These are phyloP conservation scores for Volucella inflata DNA, from an alignment of 2,888 invertebrate genomes.

Conservation along the genomic window DNA sequence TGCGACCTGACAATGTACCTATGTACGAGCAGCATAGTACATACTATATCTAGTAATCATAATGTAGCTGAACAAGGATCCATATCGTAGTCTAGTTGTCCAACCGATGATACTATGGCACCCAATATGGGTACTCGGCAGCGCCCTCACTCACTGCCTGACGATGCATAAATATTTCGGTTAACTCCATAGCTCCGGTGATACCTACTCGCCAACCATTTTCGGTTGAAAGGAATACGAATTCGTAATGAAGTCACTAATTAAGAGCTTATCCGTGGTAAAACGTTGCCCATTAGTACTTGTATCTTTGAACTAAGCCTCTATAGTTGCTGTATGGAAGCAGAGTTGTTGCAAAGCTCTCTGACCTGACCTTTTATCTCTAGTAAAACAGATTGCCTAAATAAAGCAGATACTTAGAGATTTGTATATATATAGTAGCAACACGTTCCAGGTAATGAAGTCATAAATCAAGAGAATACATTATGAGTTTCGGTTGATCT, in stretches of 20 bases:
- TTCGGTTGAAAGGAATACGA: slow-evolving; percentile 20
- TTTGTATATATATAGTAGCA: slow-evolving; percentile 26
- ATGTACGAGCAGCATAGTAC: too few species aligned
- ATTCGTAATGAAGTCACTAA: slow-evolving; percentile 66
- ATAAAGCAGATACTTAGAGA: slow-evolving; percentile 30
- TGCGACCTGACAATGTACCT: not conserved
- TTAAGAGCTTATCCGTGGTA: slow-evolving; percentile 51
- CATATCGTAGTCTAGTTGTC: not conserved
- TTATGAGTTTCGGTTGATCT: slow-evolving; percentile 18
- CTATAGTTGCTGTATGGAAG: not conserved
- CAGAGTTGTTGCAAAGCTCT: not conserved
- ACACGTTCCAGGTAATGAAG: slow-evolving; percentile 47
- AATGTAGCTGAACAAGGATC: slow-evolving; percentile 8
- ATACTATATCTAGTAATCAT: not conserved
- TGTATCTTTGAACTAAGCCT: slow-evolving; percentile 30
- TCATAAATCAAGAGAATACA: slow-evolving; percentile 45
- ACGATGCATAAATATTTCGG: slow-evolving; percentile 35
- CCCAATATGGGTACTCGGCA: not conserved
- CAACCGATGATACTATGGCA: too few species aligned
- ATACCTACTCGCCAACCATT: slow-evolving; percentile 37
- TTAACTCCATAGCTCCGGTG: slow-evolving; percentile 46
- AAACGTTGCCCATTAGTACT: not conserved
- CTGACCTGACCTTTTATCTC: slow-evolving; percentile 40
- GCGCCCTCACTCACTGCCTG: slow-evolving; percentile 3
- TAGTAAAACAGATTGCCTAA: slow-evolving; percentile 34